Conservation (phyloP, 2,888 invertebrate species). For the Amblyteles armatorius region DNA sequence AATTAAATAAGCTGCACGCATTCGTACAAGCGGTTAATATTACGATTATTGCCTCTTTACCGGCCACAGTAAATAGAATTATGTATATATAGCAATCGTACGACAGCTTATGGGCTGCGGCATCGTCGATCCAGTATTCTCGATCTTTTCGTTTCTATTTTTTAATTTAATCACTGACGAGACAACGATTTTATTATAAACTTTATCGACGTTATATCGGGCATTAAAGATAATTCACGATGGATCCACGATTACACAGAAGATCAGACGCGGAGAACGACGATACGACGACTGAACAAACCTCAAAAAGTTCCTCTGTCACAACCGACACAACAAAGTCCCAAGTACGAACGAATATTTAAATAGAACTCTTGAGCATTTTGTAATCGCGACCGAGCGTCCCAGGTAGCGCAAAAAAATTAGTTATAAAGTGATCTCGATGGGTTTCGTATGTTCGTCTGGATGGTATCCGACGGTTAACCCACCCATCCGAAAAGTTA, state of each 20-base stretch:
- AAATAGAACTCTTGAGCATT: background rate
- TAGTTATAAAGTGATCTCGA: too few species aligned
- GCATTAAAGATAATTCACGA: constrained; percentile 54
- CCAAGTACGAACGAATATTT: constrained; percentile 53
- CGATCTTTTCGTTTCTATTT: background rate
- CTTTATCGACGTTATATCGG: background rate
- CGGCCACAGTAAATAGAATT: background rate
- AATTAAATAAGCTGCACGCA: constrained; percentile 6
- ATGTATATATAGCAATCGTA: background rate
- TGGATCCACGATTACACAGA: constrained; percentile 82
- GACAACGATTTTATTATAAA: constrained; percentile 6
- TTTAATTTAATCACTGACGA: background rate
- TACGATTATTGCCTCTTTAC: background rate
- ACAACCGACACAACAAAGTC: constrained; percentile 27
- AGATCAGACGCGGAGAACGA: constrained; percentile 79
- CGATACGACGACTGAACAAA: constrained; percentile 77
- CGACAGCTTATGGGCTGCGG: background rate
- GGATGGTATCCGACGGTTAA: too few species aligned
- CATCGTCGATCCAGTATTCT: constrained; percentile 4
- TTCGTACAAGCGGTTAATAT: background rate
- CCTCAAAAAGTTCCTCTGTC: constrained; percentile 46
- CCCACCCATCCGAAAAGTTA: too few species aligned
- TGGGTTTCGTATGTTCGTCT: too few species aligned
- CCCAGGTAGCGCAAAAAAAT: too few species aligned
- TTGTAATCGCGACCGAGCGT: background rate